Conservation (phyloP, 2,888 invertebrate species). For the Hirtodrosophila cameraria region DNA sequence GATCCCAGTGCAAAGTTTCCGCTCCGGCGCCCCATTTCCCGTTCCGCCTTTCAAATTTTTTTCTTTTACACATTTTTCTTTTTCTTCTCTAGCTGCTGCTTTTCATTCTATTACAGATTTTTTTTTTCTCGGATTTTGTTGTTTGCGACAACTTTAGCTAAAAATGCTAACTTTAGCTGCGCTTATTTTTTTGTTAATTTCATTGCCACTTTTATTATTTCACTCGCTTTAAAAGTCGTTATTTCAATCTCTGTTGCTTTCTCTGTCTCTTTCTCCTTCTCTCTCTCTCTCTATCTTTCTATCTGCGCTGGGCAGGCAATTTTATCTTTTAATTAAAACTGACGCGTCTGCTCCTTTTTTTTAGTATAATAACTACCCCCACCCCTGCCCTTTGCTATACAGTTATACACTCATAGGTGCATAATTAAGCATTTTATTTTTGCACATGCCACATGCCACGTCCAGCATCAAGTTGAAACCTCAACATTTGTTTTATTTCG, state of each 20-base stretch:
- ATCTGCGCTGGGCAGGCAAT: constrained; percentile 47
- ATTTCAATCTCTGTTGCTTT: not conserved
- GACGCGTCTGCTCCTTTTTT: constrained; percentile 56
- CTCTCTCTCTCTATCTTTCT: not conserved
- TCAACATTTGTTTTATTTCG: constrained; percentile 64
- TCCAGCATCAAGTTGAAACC: constrained; percentile 49
- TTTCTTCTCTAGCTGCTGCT: constrained; percentile 13
- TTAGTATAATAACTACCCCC: constrained; percentile 1
- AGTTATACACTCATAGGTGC: constrained; percentile 45
- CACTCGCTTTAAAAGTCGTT: constrained; percentile 66
- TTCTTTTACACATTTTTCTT: constrained; percentile 5
- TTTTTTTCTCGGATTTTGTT: constrained; percentile 9
- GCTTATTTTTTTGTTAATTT: constrained; percentile 64
- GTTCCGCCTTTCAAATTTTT: constrained; percentile 32
- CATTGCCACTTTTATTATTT: constrained; percentile 69
- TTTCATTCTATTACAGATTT: constrained; percentile 11
- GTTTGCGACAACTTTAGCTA: constrained; percentile 16
- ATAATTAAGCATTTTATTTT: constrained; percentile 71
- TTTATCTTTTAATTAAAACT: constrained; percentile 79
- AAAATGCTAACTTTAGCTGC: constrained; percentile 45
- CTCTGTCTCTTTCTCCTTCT: not conserved
- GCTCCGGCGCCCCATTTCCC: constrained; percentile 58
- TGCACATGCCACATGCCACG: constrained; percentile 32
- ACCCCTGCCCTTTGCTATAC: not conserved
- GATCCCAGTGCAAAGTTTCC: constrained; percentile 58